Conservation (phyloP, 2,113 vertebrate species). For the Sceloporus tristichus region DNA sequence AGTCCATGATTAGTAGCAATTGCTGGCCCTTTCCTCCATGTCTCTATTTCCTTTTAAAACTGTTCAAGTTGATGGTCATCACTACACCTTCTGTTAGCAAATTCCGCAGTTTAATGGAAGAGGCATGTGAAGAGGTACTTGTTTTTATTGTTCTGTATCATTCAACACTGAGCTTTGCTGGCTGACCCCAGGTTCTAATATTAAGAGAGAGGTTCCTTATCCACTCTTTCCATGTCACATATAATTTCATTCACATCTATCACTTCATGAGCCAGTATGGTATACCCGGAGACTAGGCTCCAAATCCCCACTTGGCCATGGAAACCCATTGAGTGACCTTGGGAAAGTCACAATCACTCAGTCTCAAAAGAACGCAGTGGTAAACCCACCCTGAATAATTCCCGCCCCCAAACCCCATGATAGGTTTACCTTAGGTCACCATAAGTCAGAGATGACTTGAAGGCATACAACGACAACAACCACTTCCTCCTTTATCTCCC, state of each 20-base stretch:
- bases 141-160: neutral
- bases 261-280: neutral
- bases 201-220: neutral
- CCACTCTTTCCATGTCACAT: too few relatives aligned
- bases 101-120: neutral
- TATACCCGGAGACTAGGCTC: neutral
- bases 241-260: too few relatives aligned
- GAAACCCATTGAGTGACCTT: neutral
- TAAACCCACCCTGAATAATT: neutral
- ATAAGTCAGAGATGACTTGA: too few relatives aligned
- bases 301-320: neutral
- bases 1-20: neutral
- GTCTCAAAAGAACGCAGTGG: neutral
- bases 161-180: neutral
- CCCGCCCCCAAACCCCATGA: too few relatives aligned
- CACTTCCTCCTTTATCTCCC: too few relatives aligned
- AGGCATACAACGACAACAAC: too few relatives aligned
- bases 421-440: too few relatives aligned
- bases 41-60: neutral
- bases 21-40: neutral
- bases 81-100: too few relatives aligned
- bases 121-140: neutral
- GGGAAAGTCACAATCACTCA: neutral
- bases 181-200: neutral
- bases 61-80: too few relatives aligned